Conservation (phyloP, 2,113 vertebrate species). For the Anseranas semipalmata region DNA sequence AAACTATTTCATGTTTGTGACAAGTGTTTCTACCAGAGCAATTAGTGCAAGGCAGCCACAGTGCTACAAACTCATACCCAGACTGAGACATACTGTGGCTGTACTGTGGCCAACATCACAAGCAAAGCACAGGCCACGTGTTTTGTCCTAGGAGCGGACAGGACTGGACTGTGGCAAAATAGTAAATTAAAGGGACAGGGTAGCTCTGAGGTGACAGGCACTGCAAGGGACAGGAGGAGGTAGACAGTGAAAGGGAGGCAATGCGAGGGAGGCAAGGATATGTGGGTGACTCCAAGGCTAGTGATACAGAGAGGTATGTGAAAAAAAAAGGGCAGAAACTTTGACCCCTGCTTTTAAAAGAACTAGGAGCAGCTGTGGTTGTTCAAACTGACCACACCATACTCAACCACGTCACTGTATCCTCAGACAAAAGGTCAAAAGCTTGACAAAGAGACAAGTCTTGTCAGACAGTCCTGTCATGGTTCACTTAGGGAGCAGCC, state of each 20-base stretch:
- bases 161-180: neutral
- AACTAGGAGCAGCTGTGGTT: neutral
- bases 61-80: neutral
- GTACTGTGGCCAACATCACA: neutral
- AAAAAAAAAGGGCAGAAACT: neutral
- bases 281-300: neutral
- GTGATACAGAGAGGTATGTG: neutral
- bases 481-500: neutral
- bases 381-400: neutral
- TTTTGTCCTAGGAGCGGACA: neutral
- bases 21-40: neutral
- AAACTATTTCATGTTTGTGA: neutral
- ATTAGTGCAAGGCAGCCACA: neutral
- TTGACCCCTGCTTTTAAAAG: neutral
- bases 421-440: neutral
- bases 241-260: neutral
- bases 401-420: neutral
- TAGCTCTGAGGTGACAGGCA: neutral
- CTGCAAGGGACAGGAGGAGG: neutral
- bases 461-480: neutral
- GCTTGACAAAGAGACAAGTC: neutral
- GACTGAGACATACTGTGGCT: neutral
- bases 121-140: neutral
- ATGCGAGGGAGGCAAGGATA: rapidly evolving
- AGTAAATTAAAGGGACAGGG: neutral